Percentiles rank a stretch among this genome's conserved stretches.
phyloP scores from a whole-genome alignment of 2,113 vertebrate species.

The Oryzias javanicus region DNA sequence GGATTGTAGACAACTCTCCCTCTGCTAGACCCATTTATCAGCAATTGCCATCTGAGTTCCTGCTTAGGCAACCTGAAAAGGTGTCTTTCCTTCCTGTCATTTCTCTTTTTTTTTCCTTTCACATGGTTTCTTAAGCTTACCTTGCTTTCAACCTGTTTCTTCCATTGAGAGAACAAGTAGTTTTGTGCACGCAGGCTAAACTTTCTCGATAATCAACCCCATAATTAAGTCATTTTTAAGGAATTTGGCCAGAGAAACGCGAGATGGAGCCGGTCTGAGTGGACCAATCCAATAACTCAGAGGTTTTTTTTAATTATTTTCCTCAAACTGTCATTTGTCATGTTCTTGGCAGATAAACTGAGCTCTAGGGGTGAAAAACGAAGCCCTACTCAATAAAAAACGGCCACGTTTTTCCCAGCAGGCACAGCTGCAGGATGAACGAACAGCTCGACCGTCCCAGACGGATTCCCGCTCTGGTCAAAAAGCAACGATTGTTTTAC shows the following conservation, averaged over 20 bases:
- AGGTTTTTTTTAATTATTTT: constrained; percentile 44
- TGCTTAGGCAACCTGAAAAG: constrained; percentile 18
- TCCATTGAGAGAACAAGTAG: constrained; percentile 32
- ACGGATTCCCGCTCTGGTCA: constrained; percentile 56
- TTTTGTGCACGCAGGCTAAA: constrained; percentile 13
- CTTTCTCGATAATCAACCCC: constrained; percentile 53
- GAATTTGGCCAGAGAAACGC: constrained; percentile 54
- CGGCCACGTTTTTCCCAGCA: constrained; percentile 1
- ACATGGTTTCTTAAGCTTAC: background rate
- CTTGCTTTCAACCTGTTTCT: constrained; percentile 1
- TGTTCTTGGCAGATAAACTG: constrained; percentile 57
- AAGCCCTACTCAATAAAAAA: constrained; percentile 18
- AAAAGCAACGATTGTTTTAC: constrained; percentile 52
- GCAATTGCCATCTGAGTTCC: constrained; percentile 52
- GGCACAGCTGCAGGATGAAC: constrained; percentile 22
- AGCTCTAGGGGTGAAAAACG: constrained; percentile 23
- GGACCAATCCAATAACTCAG: constrained; percentile 28
- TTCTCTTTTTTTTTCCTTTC: background rate
- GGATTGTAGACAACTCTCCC: constrained; percentile 52
- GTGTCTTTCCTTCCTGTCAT: constrained; percentile 29
- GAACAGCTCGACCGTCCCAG: constrained; percentile 49
- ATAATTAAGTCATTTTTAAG: constrained; percentile 73
- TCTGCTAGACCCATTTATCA: constrained; percentile 54
- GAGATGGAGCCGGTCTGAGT: constrained; percentile 40
- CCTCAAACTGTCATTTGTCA: constrained; percentile 50